phyloP scores from a whole-genome alignment of 1,140 invertebrate genomes.

The Drosophila ohnishii region DNA sequence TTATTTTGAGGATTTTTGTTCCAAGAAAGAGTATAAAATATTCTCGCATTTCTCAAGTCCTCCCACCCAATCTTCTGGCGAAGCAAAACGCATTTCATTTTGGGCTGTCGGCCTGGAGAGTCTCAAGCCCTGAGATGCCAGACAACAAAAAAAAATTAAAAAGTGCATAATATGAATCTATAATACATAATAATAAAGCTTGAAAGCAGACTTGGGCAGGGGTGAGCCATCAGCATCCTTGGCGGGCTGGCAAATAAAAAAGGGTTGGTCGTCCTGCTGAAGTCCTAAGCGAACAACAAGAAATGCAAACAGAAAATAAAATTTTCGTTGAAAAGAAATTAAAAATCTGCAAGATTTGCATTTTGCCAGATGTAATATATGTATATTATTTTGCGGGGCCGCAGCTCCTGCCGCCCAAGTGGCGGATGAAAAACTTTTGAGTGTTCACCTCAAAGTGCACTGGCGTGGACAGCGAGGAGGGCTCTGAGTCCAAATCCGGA shows the following conservation, averaged over 20 bases:
- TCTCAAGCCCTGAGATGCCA: constrained; percentile 42
- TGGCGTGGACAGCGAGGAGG: constrained; percentile 64
- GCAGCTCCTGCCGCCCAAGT: constrained; percentile 4
- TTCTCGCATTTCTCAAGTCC: not conserved
- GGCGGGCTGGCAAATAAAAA: constrained; percentile 60
- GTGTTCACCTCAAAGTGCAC: constrained; percentile 78
- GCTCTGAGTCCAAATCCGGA: not conserved
- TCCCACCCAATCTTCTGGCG: not conserved
- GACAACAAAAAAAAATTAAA: constrained; percentile 77
- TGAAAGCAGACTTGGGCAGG: constrained; percentile 43
- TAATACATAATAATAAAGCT: constrained; percentile 80
- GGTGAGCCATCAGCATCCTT: constrained; percentile 39
- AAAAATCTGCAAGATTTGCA: constrained; percentile 82
- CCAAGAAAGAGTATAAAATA: not conserved
- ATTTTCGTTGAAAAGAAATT: constrained; percentile 82
- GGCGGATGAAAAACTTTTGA: constrained; percentile 58
- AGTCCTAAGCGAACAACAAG: constrained; percentile 61
- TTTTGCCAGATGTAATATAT: constrained; percentile 64
- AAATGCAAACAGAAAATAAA: constrained; percentile 81
- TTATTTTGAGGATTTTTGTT: not conserved
- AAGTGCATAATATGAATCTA: constrained; percentile 82
- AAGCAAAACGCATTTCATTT: constrained; percentile 63
- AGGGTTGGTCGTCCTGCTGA: constrained; percentile 62
- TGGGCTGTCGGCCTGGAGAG: constrained; percentile 39
- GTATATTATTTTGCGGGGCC: constrained; percentile 48